Evolutionary conservation across 64 coral and sea anemone species (phyloP), one percentile per base, ranked within the genome.

Genomic region (Montipora cactus): DNA sequence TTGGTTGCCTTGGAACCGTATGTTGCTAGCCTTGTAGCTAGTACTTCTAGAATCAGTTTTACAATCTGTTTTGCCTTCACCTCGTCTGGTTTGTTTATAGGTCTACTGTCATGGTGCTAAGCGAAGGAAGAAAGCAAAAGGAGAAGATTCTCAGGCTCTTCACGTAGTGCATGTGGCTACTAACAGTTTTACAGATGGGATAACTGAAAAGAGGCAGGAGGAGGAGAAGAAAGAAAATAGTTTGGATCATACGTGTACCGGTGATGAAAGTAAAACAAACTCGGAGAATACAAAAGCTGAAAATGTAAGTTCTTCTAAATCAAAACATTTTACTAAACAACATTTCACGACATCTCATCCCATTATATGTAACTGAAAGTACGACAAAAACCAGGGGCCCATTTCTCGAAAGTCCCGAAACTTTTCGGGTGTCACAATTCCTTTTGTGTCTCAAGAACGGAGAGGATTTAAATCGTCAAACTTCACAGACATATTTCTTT

Each of bases 21-120:
- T 28, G 28, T 28, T 28, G 28, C 28, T 28, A 28, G 28, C 28
- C 28, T 28, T 28, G 28, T 28, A 28, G 28, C 28, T 28, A 28
- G 28, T 28, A 78, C 8, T 78, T 49, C 18, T 79, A 6, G 16
- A 25, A 16, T 79, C 25, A 48, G 59, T 64, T 64, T 15, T 14
- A 12, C 10, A 57, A 57, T 8, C 53, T 8, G 5, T 57, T 57
- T 57, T 57, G 4, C 53, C 28, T 55, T 69, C 22, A 68, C 67
- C 8, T 75, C 8, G 23, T 28, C 3, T 74, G 47, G 11, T 74
- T 87, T 79, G 4, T 79, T 20, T 59, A 11, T 57, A 93, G 92
- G 50, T 88, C 4, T 93, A 77, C 19, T 93, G 92, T 47, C 64
- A 82, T 46, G 92, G 74, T 44, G 90, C 70, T 47, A 88, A 87